Evolutionary conservation across 2,888 invertebrate species (phyloP), one percentile per base, ranked within the genome.

Genomic region (Plagodis dolabraria): DNA sequence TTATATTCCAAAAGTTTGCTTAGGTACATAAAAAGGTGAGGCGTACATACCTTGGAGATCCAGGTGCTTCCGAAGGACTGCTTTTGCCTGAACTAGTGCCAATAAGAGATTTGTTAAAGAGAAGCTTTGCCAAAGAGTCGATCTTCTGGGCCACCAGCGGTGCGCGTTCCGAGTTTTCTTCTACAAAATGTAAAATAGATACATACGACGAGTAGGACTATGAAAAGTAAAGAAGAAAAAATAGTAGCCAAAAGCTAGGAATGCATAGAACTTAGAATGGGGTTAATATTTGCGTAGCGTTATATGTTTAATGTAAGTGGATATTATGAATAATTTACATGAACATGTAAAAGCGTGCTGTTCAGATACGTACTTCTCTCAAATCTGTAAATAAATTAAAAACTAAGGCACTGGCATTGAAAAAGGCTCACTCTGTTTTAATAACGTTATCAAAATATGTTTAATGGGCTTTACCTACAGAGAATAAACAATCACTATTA

Each of bases 91-190:
- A 92, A 0, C 89, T 81, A 10, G 82, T 82, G 1, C 91, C 87
- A 42, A 93, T 93, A 43, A 93, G 68, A 0, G 93, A 91, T 80
- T 94, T 94, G 87, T 94, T 94, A 86, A 96, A 96, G 74, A 97
- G 93, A 76, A 96, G 86, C 82, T 96, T 96, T 34, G 96, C 96
- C 59, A 97, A 87, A 63, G 95, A 96, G 85, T 96, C 96, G 72
- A 95, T 95, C 85, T 96, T 95, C 87, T 95, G 94, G 70, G 95
- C 93, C 76, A 96, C 94, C 59, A 96, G 92, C 33, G 95, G 95
- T 34, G 95, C 94, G 64, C 94, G 94, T 77, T 95, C 95, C 0
- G 90, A 85, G 63, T 76, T 91, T 69, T 92, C 92, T 65, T 92
- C 92, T 92, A 72, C 5, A 80, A 80, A n/a, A n/a, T 0, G 34